Base-by-base conservation (phyloP, 2,888 invertebrate species). In the Ophion ellenae region DNA sequence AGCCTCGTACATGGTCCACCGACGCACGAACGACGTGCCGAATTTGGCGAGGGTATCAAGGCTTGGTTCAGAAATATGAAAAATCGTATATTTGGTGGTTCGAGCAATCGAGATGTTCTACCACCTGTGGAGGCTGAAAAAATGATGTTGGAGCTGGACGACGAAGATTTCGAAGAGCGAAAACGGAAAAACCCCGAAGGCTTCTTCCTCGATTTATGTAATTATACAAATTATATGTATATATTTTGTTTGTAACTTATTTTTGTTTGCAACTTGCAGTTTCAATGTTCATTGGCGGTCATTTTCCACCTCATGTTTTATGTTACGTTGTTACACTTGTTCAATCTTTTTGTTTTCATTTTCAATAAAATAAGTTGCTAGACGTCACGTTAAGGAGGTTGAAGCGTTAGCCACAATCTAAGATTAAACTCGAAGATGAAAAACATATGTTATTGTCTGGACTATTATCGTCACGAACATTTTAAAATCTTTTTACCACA, bases 51-150 rank as follows among this genome's bases (percentile, higher is more conserved):
- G 3, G 57, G 71, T 14, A 63, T 92, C 67, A 80, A 87, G 36
- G 89, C 92, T 20, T 92, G 92, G 92, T 87, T 91, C 32, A 81
- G 69, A 53, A 83, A 87, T 6, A 3, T 91, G 20, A 90, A 78
- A 83, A 81, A 88, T 73, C 83, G 88, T 17, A 14, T 89, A 5
- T 71, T 88, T 24, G 87, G 82, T 24, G 67, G 40, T 10, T 32
- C 59, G 2, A 59, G 61, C 0, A 63, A 77, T 32, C 63, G 47
- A 47, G 53, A 71, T 32, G 36, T 10, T 14, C 47, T 69, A 24
- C 77, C 81, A 24, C 66, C 84, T 0, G 14, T 66, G 45, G 69
- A 77, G 11, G 69, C 79, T 32, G 70, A 61, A 7, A 64, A 59
- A 53, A 73, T 86, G 61, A 76, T 84, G 17, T 24, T 77, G 70